Percentiles rank a stretch among this genome's conserved stretches.
Conservation (phyloP, 2,888 invertebrate species). For the Callimorpha dominula region DNA sequence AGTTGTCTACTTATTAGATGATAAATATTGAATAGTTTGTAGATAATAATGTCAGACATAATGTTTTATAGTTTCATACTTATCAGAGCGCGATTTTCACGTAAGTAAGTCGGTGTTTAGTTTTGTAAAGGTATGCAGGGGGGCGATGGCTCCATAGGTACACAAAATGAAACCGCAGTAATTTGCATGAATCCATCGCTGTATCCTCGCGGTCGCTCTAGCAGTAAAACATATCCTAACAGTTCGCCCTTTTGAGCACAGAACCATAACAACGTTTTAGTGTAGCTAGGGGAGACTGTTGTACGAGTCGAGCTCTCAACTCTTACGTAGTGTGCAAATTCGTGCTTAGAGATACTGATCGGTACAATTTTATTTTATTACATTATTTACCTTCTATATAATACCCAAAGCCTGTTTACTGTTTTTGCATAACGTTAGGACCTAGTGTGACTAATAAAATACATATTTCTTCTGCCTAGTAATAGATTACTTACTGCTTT, state of each 20-base stretch:
- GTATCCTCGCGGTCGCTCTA: not conserved
- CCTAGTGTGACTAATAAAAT: conserved; percentile 17
- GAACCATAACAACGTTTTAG: not conserved
- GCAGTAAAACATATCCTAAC: no score
- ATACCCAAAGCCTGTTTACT: conserved; percentile 34
- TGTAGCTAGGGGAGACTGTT: not conserved
- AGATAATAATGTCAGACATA: no score
- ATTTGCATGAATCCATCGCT: not conserved
- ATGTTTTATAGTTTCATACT: no score
- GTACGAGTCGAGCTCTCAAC: not conserved
- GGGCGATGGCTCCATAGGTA: not conserved
- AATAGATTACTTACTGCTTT: conserved; percentile 10
- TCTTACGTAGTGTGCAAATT: conserved; percentile 4
- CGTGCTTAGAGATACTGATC: conserved; percentile 2
- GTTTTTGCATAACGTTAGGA: conserved; percentile 22
- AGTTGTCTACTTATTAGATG: no score
- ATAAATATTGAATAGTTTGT: no score
- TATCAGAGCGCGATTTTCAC: not conserved
- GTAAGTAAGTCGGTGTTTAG: not conserved
- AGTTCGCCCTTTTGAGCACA: not conserved
- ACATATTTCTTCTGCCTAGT: conserved; percentile 11
- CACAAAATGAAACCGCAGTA: not conserved
- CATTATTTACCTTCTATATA: conserved; percentile 24
- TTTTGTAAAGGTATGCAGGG: no score
- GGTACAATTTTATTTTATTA: conserved; percentile 4